Base-by-base conservation (phyloP, 2,888 invertebrate genomes). In the Tipula unca region DNA sequence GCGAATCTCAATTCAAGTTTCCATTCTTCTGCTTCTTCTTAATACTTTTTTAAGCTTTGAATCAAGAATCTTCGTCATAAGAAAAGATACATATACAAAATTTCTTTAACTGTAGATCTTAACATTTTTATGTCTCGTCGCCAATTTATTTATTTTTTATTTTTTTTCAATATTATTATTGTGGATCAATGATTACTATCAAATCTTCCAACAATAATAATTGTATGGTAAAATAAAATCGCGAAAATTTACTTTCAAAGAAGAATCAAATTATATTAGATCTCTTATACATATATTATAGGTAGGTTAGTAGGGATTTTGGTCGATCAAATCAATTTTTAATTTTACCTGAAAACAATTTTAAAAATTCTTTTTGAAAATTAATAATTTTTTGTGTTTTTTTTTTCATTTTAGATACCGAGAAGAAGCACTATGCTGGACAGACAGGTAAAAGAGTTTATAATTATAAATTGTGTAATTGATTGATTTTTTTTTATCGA, bases 371-470 rank as follows among this genome's bases (percentile, higher is more conserved):
- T 39, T 36, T 84, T 39, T 84, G 10, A 29, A 20, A 39, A 39
- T 39, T 83, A 32, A n/a, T 83, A 83, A 83, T 17, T 14, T 83
- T 82, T 83, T n/a, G 14, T 83, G 13, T 32, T 29, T 8, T 14
- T 82, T 32, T 0, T n/a, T 83, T 5, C 29, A 54, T 85, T 94
- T 87, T 94, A 97, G 96, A 92, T 97, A 96, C 91, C 94, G 96
- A 87, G 96, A 97, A 88, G 96, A 97, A 88, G 95, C 96, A 25
- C 92, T 97, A 85, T 96, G 96, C 91, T 97, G 96, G 96, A 95
- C 96, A 85, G 96, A 96, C 92, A 95, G 96, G 96, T 96, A 93
- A 94, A 92, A 89, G 87, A 20, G 35, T 87, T 87, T 85, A 85
- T 85, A 85, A 84, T 86, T 82, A 85, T 82, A 32, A n/a, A 32